Conservation (phyloP, 2,113 vertebrate genomes). For the Siphamia tubifer region DNA sequence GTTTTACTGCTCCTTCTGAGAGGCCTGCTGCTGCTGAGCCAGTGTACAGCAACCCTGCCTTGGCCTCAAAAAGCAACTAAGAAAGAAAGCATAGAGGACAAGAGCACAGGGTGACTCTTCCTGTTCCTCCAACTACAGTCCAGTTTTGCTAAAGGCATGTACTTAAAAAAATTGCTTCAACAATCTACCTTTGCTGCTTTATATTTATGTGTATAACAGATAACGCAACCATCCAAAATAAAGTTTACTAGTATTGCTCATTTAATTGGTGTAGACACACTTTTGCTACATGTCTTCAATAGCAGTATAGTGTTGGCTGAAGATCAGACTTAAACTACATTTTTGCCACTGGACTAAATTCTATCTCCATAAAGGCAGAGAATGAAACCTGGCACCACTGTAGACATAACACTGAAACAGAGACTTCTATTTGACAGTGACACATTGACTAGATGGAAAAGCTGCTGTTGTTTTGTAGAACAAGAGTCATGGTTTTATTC, state of each 20-base stretch:
- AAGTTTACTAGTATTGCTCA: no score
- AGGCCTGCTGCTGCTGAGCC: constrained; percentile 41
- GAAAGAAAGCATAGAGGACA: constrained; percentile 50
- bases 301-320: constrained; percentile 12
- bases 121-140: constrained; percentile 22
- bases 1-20: constrained; percentile 58
- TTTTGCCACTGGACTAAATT: constrained; percentile 9
- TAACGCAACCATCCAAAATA: no score
- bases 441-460: background rate
- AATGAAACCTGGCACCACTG: constrained; percentile 26
- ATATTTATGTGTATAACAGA: background rate
- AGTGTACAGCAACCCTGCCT: constrained; percentile 27
- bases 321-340: no score
- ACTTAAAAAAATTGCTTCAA: background rate
- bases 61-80: constrained; percentile 54
- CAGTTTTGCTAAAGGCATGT: constrained; percentile 4
- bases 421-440: background rate
- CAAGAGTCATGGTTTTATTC: background rate
- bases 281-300: background rate
- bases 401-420: constrained; percentile 10
- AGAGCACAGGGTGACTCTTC: constrained; percentile 50
- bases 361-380: constrained; percentile 6
- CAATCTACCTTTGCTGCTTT: background rate
- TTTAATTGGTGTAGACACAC: no score
- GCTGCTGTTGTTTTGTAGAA: background rate